Conservation (phyloP, 2,113 vertebrate genomes). For the Pomatorhinus ruficollis region DNA sequence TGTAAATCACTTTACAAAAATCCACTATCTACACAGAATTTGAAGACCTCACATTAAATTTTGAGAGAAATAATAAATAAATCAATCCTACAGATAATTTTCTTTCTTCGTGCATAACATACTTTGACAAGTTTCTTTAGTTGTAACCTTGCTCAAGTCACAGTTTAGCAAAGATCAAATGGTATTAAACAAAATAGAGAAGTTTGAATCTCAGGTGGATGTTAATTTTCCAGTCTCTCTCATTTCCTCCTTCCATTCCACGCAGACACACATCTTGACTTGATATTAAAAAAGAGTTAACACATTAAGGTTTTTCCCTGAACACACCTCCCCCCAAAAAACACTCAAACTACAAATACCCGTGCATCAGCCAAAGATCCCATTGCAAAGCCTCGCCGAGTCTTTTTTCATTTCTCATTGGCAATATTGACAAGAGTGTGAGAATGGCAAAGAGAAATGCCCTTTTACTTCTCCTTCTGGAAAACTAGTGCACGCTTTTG, state of each 20-base stretch:
- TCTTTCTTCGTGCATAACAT: not conserved
- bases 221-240: not conserved
- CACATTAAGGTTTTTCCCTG: not conserved
- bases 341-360: not conserved
- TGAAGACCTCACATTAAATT: not conserved
- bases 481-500: accelerated
- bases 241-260: not conserved
- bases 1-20: not conserved
- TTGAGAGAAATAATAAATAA: not conserved
- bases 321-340: not conserved
- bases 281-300: not conserved
- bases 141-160: not conserved
- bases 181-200: not conserved
- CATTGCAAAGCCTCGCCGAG: not conserved
- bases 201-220: not conserved
- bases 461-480: not conserved
- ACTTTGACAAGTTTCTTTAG: not conserved
- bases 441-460: not conserved
- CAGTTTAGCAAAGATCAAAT: not conserved
- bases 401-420: not conserved
- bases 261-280: not conserved
- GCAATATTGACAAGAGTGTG: not conserved
- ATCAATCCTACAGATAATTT: not conserved
- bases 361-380: not conserved
- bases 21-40: not conserved